Evolutionary conservation across 2,797 vertebrate species (phyloP).

Genomic region (Ctenopoma kingsleyae): DNA sequence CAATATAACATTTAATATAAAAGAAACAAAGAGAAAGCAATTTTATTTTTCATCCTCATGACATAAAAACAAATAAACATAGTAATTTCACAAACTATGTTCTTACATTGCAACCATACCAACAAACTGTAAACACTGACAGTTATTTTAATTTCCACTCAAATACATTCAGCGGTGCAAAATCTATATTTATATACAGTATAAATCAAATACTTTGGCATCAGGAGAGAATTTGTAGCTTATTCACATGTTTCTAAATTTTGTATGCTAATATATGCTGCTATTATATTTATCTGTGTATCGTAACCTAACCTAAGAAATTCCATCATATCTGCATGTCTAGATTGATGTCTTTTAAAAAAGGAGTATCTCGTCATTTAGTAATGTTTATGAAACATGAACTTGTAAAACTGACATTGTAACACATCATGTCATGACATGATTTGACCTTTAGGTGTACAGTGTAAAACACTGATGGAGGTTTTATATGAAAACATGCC

Average conservation of each 20-base stretch:
- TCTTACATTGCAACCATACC: slow-evolving; percentile 3
- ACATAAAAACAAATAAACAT: slow-evolving; percentile 11
- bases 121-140: slow-evolving; percentile 2
- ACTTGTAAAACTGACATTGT: not conserved
- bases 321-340: not conserved
- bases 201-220: slow-evolving; percentile 68
- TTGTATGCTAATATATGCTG: not conserved
- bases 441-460: not conserved
- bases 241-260: slow-evolving; percentile 50
- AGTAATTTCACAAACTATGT: slow-evolving; percentile 7
- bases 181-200: slow-evolving; percentile 18
- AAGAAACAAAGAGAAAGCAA: slow-evolving; percentile 22
- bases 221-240: slow-evolving; percentile 53
- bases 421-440: not conserved
- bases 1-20: slow-evolving; percentile 45
- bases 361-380: slow-evolving; percentile 6
- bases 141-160: slow-evolving; percentile 10
- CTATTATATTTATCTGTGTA: not conserved
- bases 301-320: slow-evolving; percentile 1
- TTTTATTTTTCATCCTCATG: slow-evolving; percentile 5
- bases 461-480: not conserved
- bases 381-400: not conserved
- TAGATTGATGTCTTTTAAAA: not conserved
- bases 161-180: slow-evolving; percentile 69
- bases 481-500: not conserved